Conservation (phyloP, 2,888 invertebrate genomes). For the Phania funesta region DNA sequence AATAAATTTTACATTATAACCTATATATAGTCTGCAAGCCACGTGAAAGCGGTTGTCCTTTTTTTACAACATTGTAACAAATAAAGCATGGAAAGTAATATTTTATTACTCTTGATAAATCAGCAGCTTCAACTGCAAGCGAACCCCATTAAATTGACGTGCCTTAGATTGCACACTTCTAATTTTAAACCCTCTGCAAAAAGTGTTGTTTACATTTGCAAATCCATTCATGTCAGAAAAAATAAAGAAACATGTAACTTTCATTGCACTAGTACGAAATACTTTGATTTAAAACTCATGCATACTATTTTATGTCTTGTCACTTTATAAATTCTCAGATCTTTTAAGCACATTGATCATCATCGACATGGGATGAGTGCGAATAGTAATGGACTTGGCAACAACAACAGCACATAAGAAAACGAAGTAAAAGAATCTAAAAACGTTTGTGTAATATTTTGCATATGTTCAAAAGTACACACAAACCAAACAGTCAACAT, state of each 20-base stretch:
- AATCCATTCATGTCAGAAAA: constrained; percentile 29
- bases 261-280: constrained; percentile 16
- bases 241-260: constrained; percentile 49
- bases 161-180: constrained; percentile 25
- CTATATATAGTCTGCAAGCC: too few relatives aligned
- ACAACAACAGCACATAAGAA: background rate
- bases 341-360: constrained; percentile 54
- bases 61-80: too few relatives aligned
- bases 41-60: too few relatives aligned
- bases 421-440: background rate
- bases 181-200: background rate
- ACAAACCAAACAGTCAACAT: constrained; percentile 48
- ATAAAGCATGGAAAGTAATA: too few relatives aligned
- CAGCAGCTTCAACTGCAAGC: background rate
- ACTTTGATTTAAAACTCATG: constrained; percentile 43
- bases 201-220: constrained; percentile 30
- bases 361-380: constrained; percentile 16
- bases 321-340: constrained; percentile 78
- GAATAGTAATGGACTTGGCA: constrained; percentile 54
- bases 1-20: too few relatives aligned
- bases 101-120: background rate
- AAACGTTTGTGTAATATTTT: constrained; percentile 61
- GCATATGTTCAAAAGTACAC: constrained; percentile 54
- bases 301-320: constrained; percentile 68
- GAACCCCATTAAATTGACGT: constrained; percentile 1